Evolutionary conservation across 2,113 vertebrate species (phyloP), one percentile per base, ranked within the genome.

Genomic region (Felis chaus): DNA sequence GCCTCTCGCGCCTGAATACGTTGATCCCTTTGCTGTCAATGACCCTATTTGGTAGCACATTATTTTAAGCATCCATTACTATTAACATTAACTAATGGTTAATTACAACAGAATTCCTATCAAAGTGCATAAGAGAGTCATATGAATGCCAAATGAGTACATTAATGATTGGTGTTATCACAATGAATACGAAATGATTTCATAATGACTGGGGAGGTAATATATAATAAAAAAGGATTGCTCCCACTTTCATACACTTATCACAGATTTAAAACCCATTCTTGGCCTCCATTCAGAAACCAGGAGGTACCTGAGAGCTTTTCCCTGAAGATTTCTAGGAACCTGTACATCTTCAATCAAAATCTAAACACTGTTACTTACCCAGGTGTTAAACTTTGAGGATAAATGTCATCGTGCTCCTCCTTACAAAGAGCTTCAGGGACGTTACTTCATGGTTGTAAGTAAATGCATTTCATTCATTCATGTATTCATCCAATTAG

Each of bases 181-280:
- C 96, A 98, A 95, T 98, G 98, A 99, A 99, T 98, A 98, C 82
- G 96, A 98, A 99, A 98, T 98, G 97, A 98, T 98, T 98, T 98
- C 97, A 95, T 99, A 98, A 99, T 98, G 98, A 98, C 97, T 96
- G 74, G 98, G 97, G 98, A 98, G 94, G 97, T 98, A 98, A 98
- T 98, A 97, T 93, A 98, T 98, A 98, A 98, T 97, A 95, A 98
- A 98, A 96, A 98, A 98, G 96, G 89, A 98, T 97, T 95, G 92
- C 95, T 99, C 89, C 96, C 86, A 97, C 83, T 98, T 98, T 98
- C 97, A 97, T 98, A 97, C 85, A 98, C 97, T 98, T 94, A 92
- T 96, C 95, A 97, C 31, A 95, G 98, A 98, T 96, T 94, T 98
- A 96, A 98, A 97, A 97, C 41, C 97, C 76, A 25, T 94, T 98